Conservation (phyloP, 2,888 invertebrate species). For the Aphidoletes aphidimyza region DNA sequence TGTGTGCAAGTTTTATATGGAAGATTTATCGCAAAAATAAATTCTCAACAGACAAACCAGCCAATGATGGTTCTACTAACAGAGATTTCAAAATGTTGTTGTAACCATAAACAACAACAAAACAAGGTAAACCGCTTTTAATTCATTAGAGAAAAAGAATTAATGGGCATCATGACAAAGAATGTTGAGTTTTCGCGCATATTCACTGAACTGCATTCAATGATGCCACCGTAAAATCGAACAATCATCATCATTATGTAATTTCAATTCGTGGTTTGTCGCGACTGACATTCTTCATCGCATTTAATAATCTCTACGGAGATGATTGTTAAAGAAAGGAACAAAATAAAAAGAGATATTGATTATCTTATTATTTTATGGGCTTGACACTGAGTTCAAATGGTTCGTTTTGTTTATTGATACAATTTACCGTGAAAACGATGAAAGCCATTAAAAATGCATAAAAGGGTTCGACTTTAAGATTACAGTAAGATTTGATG, state of each 20-base stretch:
- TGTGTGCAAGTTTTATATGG: not conserved
- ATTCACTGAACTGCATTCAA: too few species aligned
- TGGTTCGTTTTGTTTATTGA: constrained; percentile 1
- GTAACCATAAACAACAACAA: not conserved
- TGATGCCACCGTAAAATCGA: not conserved
- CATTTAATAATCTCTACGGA: not conserved
- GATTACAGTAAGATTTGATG: not conserved
- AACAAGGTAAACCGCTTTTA: constrained; percentile 37
- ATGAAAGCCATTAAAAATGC: not conserved
- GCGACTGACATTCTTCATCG: not conserved
- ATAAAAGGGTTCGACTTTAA: not conserved
- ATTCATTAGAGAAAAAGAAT: constrained; percentile 28
- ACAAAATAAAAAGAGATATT: not conserved
- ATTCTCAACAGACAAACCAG: too few species aligned
- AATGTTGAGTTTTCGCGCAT: too few species aligned
- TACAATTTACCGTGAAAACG: not conserved
- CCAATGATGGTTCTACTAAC: not conserved
- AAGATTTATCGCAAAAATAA: constrained; percentile 28
- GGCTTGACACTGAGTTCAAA: constrained; percentile 15
- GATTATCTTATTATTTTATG: constrained; percentile 39
- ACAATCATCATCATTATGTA: constrained; percentile 14
- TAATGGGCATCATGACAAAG: constrained; percentile 31
- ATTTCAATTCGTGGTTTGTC: constrained; percentile 1
- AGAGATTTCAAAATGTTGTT: constrained; percentile 44
- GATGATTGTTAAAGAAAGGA: constrained; percentile 5